A percentile compares a stretch with the other conserved stretches of the same genome.
These are phyloP conservation scores for Phylloscopus whistleri DNA, from an alignment of 2,113 vertebrate species.

Conservation along the genomic window DNA sequence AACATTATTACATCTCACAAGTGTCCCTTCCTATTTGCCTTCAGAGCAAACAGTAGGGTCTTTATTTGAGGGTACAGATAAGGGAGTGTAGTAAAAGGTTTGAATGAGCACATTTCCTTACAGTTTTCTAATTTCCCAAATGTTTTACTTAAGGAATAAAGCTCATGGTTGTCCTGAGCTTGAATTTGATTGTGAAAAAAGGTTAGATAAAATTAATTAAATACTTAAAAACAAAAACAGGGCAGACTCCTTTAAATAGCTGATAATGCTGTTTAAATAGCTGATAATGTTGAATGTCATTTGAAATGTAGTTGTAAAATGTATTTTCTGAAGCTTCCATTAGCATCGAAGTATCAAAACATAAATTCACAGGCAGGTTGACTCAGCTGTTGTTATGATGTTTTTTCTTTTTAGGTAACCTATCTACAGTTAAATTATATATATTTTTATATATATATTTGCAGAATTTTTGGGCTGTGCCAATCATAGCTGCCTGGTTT, in stretches of 20 bases:
- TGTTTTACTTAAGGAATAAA: background rate
- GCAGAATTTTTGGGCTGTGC: constrained; percentile 78
- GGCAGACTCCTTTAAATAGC: background rate
- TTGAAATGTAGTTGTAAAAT: background rate
- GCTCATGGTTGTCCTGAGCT: background rate
- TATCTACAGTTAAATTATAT: background rate
- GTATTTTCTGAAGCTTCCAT: background rate
- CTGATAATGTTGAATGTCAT: background rate
- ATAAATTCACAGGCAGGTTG: background rate
- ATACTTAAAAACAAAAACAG: background rate
- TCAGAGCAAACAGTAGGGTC: background rate
- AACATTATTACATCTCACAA: background rate
- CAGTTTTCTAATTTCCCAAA: background rate
- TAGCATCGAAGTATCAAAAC: background rate
- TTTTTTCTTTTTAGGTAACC: background rate
- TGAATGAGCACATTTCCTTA: background rate
- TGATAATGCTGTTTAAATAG: background rate
- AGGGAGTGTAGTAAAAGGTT: background rate
- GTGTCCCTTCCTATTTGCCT: background rate
- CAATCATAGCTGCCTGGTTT: constrained; percentile 37
- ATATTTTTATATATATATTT: background rate
- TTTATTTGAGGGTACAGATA: background rate
- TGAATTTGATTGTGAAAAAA: background rate
- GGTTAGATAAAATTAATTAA: background rate
- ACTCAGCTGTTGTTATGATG: background rate